Evolutionary conservation across 30 jellyfish, hydroid and myxozoan species (phyloP).

Genomic region (Hydractinia symbiolongicarpus): DNA sequence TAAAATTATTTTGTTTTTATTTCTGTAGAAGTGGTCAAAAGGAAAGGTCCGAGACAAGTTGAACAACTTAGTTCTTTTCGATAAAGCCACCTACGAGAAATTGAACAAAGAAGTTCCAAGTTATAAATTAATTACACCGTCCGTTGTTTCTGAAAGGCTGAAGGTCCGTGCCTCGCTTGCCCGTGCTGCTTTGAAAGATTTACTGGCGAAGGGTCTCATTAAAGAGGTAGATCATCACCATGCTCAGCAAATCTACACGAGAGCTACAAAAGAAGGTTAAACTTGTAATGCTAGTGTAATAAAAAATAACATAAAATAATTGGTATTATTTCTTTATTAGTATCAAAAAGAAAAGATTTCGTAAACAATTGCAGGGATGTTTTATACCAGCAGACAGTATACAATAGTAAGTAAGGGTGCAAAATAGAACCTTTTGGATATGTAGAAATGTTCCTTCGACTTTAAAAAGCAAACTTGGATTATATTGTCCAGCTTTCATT

Average conservation of each 20-base stretch:
- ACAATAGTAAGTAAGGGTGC: too few relatives aligned
- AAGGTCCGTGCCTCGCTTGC: conserved; percentile 93
- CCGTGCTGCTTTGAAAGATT: conserved; percentile 74
- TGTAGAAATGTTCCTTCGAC: too few relatives aligned
- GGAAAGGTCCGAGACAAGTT: conserved; percentile 98
- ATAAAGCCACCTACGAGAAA: conserved; percentile 90
- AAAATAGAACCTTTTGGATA: too few relatives aligned
- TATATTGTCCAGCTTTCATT: too few relatives aligned
- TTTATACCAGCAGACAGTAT: too few relatives aligned
- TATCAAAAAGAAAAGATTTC: too few relatives aligned
- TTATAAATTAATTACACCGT: conserved; percentile 89
- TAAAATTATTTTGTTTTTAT: background rate
- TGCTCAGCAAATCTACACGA: conserved; percentile 82
- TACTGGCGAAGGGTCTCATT: conserved; percentile 61
- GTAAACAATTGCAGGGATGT: too few relatives aligned
- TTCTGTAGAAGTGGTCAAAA: conserved; percentile 97
- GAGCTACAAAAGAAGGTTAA: conserved; percentile 77
- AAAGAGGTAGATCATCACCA: conserved; percentile 64
- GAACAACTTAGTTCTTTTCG: conserved; percentile 82
- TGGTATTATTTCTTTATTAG: too few relatives aligned
- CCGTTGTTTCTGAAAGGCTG: conserved; percentile 94
- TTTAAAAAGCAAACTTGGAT: too few relatives aligned
- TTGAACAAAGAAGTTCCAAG: conserved; percentile 91
- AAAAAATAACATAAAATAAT: background rate
- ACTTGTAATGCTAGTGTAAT: background rate